A percentile compares a stretch with the other conserved stretches of the same genome.
These are phyloP conservation scores for Lophochroa leadbeateri DNA, from an alignment of 2,113 vertebrate genomes.

Conservation along the genomic window DNA sequence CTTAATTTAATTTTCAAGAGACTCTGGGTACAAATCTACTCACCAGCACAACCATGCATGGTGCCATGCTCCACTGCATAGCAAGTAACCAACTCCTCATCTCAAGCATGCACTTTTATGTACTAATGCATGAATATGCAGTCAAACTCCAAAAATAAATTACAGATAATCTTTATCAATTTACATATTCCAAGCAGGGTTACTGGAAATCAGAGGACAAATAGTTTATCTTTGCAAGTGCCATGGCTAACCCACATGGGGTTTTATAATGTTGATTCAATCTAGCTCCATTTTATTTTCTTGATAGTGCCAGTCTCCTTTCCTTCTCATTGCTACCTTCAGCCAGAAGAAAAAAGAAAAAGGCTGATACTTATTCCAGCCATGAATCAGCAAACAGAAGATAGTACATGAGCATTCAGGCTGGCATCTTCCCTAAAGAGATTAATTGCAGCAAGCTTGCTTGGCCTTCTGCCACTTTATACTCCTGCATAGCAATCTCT, in stretches of 20 bases:
- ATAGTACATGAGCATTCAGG: neutral
- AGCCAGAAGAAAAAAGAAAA: neutral
- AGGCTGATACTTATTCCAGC: neutral
- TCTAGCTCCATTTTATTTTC: neutral
- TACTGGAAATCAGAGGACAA: neutral
- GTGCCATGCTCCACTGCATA: neutral
- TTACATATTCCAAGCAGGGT: neutral
- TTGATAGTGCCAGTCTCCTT: neutral
- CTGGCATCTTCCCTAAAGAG: slow-evolving; percentile 12
- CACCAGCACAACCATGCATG: neutral
- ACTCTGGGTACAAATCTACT: neutral
- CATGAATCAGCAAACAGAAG: slow-evolving; percentile 33
- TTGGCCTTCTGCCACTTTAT: slow-evolving; percentile 25
- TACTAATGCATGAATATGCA: neutral
- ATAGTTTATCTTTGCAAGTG: neutral
- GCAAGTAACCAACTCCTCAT: neutral
- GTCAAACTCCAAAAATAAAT: neutral
- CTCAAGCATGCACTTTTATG: neutral
- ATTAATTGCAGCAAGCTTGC: slow-evolving; percentile 16
- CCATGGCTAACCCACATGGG: neutral
- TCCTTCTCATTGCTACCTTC: neutral
- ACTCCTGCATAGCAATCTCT: neutral
- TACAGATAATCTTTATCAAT: neutral
- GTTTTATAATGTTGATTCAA: neutral
- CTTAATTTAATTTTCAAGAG: neutral